Base-by-base conservation (phyloP, 2,888 invertebrate species). In the Epinotia demarniana region DNA sequence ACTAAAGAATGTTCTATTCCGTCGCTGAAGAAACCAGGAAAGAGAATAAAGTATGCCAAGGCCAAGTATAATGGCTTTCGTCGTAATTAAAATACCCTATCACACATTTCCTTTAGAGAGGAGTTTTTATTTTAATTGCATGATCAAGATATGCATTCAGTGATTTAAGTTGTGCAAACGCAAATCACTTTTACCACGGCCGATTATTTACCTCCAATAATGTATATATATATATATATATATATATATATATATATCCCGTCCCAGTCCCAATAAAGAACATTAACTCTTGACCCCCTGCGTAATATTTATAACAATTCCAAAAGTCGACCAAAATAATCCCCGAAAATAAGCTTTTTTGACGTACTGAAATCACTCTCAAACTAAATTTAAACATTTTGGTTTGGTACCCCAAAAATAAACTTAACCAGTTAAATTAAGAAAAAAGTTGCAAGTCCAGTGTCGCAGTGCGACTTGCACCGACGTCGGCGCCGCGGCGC, bases 401-500 rank as follows among this genome's bases (percentile, higher is more conserved):
- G 4, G n/a, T n/a, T 53, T n/a, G 6, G 4, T 53, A 53, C 1
- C 16, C n/a, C n/a, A 8, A 53, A 49, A 53, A n/a, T 16, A 53
- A 53, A 33, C 27, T 33, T 16, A 61, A 27, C 2, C 33, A 33
- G 16, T 69, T 46, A 61, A 83, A 81, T 79, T 81, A 82, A 78
- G 82, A 82, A 79, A 72, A 79, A 78, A 70, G 66, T 64, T 58
- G 23, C n/a, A 33, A 62, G 53, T 66, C 69, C 60, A 69, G 72
- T 91, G 88, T 89, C 92, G 92, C 93, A 92, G 86, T 92, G 92
- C 93, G 92, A 81, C 80, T 81, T 85, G 89, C 89, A 85, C 85
- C 90, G 90, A 89, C 90, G 84, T 62, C 70, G 70, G 62, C 70
- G 70, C 70, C 82, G 81, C 79, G 80, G 90, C 86, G 90, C 89